A percentile compares a stretch with the other conserved stretches of the same genome.
These are phyloP conservation scores for Aurelia coerulea DNA, from an alignment of 30 jellyfish, hydroid and myxozoan species.

Conservation along the genomic window DNA sequence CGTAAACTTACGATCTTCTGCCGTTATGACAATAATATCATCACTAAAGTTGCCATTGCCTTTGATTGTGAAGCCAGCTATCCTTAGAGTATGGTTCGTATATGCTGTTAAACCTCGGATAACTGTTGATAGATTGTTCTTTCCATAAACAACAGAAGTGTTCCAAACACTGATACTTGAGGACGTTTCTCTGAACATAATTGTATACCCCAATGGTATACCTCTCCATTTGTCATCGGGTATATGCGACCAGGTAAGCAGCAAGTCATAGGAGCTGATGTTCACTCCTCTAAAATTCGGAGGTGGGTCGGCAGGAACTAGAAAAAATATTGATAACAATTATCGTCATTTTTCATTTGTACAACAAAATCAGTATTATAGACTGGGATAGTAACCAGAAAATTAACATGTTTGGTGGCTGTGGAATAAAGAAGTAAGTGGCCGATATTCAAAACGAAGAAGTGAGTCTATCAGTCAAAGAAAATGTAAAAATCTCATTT, in stretches of 20 bases:
- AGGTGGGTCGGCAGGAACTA: conserved; percentile 39
- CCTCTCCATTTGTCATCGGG: conserved; percentile 61
- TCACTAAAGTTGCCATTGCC: conserved; percentile 42
- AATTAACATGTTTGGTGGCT: no score
- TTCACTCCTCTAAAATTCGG: conserved; percentile 28
- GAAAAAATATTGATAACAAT: background rate
- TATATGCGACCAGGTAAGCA: conserved; percentile 46
- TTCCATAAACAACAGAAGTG: conserved; percentile 24
- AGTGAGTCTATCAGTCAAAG: no score
- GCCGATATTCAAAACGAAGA: no score
- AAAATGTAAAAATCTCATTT: no score
- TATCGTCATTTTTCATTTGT: background rate
- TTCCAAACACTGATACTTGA: conserved; percentile 28
- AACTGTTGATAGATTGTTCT: background rate
- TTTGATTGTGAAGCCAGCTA: conserved; percentile 46
- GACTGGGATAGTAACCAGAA: no score
- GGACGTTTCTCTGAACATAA: conserved; percentile 35
- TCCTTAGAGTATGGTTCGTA: conserved; percentile 29
- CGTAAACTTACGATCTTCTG: conserved; percentile 39
- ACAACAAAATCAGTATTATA: no score
- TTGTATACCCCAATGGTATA: conserved; percentile 31
- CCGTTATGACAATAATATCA: conserved; percentile 25
- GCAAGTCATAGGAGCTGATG: conserved; percentile 50
- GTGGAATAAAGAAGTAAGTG: no score
- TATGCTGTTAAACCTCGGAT: conserved; percentile 38